phyloP scores from a whole-genome alignment of 2,888 invertebrate genomes.

The Scaeva pyrastri region DNA sequence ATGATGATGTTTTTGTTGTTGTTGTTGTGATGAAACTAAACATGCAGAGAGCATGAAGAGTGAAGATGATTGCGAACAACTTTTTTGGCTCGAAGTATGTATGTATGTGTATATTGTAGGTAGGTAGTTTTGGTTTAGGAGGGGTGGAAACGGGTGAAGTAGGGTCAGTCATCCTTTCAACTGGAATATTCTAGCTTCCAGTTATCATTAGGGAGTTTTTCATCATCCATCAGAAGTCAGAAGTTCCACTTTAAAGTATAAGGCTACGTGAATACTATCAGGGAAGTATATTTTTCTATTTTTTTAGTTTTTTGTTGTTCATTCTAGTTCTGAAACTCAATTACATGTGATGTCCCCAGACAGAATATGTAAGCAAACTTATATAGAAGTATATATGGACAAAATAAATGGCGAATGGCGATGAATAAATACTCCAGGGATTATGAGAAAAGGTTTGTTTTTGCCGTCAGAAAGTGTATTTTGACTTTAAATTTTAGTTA shows the following conservation, averaged over 20 bases:
- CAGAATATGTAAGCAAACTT: background rate
- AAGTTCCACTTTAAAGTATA: constrained; percentile 5
- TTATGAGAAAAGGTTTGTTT: background rate
- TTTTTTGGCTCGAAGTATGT: constrained; percentile 7
- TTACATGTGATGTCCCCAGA: constrained; percentile 12
- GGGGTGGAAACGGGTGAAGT: constrained; percentile 17
- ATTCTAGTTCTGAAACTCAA: background rate
- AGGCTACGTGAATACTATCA: constrained; percentile 13
- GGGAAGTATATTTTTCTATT: background rate
- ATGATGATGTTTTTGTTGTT: background rate
- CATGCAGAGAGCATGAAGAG: background rate
- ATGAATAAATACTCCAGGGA: constrained; percentile 1
- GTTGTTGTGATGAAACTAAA: constrained; percentile 3
- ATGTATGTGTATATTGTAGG: background rate
- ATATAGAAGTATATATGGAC: too few species aligned
- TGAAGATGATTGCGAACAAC: constrained; percentile 15
- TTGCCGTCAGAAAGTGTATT: constrained; percentile 14
- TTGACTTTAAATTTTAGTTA: background rate
- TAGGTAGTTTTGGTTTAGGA: background rate
- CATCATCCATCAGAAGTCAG: constrained; percentile 26
- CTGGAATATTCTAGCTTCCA: constrained; percentile 19
- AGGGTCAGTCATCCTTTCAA: constrained; percentile 55
- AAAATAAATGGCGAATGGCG: constrained; percentile 24
- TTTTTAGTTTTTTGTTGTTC: background rate
- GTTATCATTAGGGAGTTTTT: constrained; percentile 45